phyloP scores from a whole-genome alignment of 2,888 invertebrate species.

The Agonum fuliginosum region DNA sequence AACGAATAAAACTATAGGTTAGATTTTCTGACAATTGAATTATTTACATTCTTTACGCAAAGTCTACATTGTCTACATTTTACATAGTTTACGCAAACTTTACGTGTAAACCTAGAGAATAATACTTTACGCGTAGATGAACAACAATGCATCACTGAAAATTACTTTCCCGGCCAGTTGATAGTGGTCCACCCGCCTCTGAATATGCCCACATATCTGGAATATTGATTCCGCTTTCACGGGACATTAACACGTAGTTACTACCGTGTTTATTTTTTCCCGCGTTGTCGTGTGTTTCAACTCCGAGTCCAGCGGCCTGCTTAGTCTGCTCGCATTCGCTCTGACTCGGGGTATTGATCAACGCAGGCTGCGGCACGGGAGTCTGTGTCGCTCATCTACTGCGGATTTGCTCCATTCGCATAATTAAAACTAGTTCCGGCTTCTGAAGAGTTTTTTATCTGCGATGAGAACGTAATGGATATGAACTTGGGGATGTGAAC shows the following conservation, averaged over 20 bases:
- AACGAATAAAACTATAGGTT: too few relatives aligned
- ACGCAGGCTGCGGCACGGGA: background rate
- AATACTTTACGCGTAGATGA: too few relatives aligned
- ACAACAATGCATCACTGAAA: too few relatives aligned
- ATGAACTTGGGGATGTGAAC: background rate
- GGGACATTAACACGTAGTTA: slow-evolving; percentile 52
- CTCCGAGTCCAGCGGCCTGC: background rate
- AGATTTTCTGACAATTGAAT: too few relatives aligned
- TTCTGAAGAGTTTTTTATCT: background rate
- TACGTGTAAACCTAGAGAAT: too few relatives aligned
- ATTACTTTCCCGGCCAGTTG: too few relatives aligned
- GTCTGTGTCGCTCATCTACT: background rate
- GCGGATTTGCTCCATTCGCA: background rate
- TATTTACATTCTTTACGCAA: too few relatives aligned
- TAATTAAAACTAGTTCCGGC: background rate
- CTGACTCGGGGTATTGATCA: slow-evolving; percentile 26
- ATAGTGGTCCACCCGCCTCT: too few relatives aligned
- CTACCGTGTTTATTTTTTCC: slow-evolving; percentile 33
- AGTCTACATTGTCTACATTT: too few relatives aligned
- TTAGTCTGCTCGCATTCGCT: background rate
- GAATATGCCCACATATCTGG: too few relatives aligned
- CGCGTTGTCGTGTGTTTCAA: background rate
- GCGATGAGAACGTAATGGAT: background rate
- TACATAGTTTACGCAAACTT: too few relatives aligned
- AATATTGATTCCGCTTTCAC: slow-evolving; percentile 52